Conservation (phyloP, 2,888 invertebrate species). For the Falcaria lacertinaria region DNA sequence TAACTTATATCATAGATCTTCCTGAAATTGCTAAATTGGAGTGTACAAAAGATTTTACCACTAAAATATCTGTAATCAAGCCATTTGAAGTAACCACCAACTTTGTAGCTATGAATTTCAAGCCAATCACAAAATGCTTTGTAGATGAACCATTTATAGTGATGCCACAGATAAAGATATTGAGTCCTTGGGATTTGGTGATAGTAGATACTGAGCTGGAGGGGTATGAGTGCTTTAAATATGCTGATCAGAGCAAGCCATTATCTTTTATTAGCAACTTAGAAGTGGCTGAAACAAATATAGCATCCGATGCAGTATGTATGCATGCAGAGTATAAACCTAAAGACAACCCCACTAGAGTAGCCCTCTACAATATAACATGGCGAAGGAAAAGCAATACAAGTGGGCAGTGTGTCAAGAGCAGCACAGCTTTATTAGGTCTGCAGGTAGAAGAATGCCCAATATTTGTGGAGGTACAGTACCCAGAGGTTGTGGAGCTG, state of each 20-base stretch:
- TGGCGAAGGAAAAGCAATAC: constrained; percentile 56
- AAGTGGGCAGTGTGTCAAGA: constrained; percentile 59
- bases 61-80: constrained; percentile 82
- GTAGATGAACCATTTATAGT: constrained; percentile 84
- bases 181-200: constrained; percentile 84
- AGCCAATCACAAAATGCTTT: constrained; percentile 82
- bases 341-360: constrained; percentile 60
- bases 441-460: constrained; percentile 81
- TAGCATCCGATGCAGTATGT: constrained; percentile 68
- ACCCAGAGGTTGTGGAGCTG: constrained; percentile 88
- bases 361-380: constrained; percentile 69
- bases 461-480: constrained; percentile 78
- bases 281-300: constrained; percentile 59
- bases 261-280: constrained; percentile 57
- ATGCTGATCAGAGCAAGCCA: constrained; percentile 50
- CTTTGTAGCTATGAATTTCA: constrained; percentile 83
- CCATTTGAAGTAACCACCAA: constrained; percentile 85
- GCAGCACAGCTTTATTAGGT: constrained; percentile 77
- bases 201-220: constrained; percentile 83
- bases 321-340: constrained; percentile 63
- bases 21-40: constrained; percentile 62
- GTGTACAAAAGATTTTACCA: constrained; percentile 80
- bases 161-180: constrained; percentile 83
- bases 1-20: constrained; percentile 74
- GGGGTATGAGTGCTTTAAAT: constrained; percentile 72